Base-by-base conservation (phyloP, 2,797 vertebrate species). In the Falco naumanni region DNA sequence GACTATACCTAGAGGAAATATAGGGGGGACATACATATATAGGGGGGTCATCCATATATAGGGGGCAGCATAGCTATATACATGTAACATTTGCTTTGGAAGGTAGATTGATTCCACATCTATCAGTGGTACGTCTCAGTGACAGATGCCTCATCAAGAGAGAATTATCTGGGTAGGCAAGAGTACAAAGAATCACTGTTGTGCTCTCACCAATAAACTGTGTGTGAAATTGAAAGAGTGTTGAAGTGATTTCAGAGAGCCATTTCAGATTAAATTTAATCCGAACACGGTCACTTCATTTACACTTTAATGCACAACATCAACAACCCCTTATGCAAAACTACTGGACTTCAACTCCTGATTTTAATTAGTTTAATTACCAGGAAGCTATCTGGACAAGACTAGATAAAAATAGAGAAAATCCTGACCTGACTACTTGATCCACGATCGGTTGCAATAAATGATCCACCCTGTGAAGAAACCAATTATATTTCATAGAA, bases 391-490 rank as follows among this genome's bases (percentile, higher is more conserved):
- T 39, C 24, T 60, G 77, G 69, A 90, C 28, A 84, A 63, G 29
- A 50, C 16, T 45, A 63, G 24, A 78, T 19, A 75, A 86, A 84
- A 88, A 63, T 17, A 68, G 60, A 85, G 34, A 74, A 94, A 95
- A 79, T 68, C 25, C 90, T 96, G 71, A 97, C 97, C 96, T 97
- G 94, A 60, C 59, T 69, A 78, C 28, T 90, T 84, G 92, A 93
- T 93, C 90, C 90, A 68, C 34, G 39, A 69, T 66, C 9, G 1
- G 91, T 81, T 68, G 95, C 90, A 70, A 95, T 37, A 89, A 96
- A 96, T 34, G 96, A 95, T 93, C 93, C 96, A 48, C 84, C 94
- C 97, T 97, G 75, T 89, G 77, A 96, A 85, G 74, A 95, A 95
- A 95, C 2, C 10, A 90, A 56, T 84, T 64, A 34, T 47, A 57